Evolutionary conservation across 2,113 vertebrate genomes (phyloP).

Genomic region (Antechinus stuartii): DNA sequence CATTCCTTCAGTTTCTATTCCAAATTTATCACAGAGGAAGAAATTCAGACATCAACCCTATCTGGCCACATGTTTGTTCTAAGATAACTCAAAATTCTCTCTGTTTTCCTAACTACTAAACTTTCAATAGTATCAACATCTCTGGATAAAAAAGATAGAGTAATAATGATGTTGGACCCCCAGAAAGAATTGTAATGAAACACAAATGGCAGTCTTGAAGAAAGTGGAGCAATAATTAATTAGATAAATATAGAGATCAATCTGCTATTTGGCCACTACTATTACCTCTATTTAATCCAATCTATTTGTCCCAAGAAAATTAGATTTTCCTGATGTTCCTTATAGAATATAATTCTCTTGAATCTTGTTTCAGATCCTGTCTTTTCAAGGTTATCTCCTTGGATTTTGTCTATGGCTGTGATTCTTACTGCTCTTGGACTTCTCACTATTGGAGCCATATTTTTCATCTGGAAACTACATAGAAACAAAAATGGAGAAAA

Average conservation of each 20-base stretch:
- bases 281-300: background rate
- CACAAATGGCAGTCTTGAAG: background rate
- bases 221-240: background rate
- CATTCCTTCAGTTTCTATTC: background rate
- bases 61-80: background rate
- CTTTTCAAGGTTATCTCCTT: conserved; percentile 53
- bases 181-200: background rate
- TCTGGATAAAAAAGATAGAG: background rate
- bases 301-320: background rate
- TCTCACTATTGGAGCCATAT: conserved; percentile 58
- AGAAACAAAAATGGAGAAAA: conserved; percentile 55
- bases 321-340: background rate
- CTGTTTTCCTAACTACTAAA: background rate
- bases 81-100: background rate
- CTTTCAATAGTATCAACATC: background rate
- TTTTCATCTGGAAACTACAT: conserved; percentile 73
- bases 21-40: background rate
- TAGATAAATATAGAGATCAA: background rate
- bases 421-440: conserved; percentile 58
- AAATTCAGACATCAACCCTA: background rate
- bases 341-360: background rate
- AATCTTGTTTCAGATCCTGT: conserved; percentile 55
- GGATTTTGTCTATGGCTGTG: conserved; percentile 55
- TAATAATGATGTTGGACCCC: background rate
- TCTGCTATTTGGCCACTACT: background rate